These are phyloP conservation scores for Geococcyx californianus DNA, from an alignment of 2,113 vertebrate genomes.

Conservation along the genomic window DNA sequence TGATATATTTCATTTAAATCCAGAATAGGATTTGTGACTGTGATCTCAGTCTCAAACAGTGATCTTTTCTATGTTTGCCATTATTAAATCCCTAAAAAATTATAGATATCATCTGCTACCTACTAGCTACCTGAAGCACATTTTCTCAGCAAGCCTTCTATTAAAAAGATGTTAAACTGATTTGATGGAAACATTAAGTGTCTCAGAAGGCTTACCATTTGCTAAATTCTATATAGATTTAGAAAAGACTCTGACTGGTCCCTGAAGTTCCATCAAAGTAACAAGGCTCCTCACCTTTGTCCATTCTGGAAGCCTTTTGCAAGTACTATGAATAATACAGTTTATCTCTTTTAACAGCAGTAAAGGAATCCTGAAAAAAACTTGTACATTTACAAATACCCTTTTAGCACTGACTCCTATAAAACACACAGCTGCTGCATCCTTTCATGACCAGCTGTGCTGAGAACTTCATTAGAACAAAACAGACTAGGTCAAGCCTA, in stretches of 20 bases:
- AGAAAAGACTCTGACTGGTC: not conserved
- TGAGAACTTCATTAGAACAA: not conserved
- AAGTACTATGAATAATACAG: not conserved
- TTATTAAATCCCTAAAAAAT: not conserved
- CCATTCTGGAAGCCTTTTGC: not conserved
- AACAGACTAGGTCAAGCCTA: not conserved
- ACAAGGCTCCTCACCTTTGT: not conserved
- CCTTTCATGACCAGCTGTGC: not conserved
- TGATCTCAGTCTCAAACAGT: not conserved
- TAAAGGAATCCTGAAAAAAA: not conserved
- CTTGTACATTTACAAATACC: not conserved
- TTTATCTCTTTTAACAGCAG: not conserved
- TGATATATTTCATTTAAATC: not conserved
- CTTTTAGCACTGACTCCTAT: not conserved
- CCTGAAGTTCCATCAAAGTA: not conserved
- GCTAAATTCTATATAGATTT: not conserved
- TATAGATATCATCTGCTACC: not conserved
- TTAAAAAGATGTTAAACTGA: not conserved
- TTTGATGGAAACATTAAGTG: not conserved
- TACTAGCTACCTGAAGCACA: not conserved
- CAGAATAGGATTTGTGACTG: rapidly evolving
- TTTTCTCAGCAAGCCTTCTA: not conserved
- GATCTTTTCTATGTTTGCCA: not conserved
- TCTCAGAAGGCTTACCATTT: not conserved
- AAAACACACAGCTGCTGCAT: rapidly evolving